Evolutionary conservation across 1,140 invertebrate species (phyloP), one percentile per base, ranked within the genome.

Genomic region (Drosophila aff.): DNA sequence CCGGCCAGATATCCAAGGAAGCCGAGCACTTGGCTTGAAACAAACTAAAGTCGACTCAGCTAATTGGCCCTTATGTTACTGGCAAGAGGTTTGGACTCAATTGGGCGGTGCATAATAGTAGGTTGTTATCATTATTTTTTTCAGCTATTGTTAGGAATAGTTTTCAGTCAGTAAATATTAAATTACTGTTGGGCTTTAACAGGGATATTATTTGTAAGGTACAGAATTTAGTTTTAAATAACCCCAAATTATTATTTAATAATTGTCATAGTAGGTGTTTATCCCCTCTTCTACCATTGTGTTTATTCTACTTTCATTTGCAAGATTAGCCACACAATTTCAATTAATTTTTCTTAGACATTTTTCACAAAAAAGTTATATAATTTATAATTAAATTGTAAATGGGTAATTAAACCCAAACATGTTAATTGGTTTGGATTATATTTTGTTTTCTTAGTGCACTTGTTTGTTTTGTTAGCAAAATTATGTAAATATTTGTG

Each of bases 11-110:
- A 11, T 38, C 21, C n/a, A 11, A 52, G 18, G 28, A 53, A 61
- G 57, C 41, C 44, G 28, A 31, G 67, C 38, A 61, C 62, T 76
- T 62, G 60, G 53, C 66, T n/a, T 61, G 38, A 55, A 67, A 72
- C 75, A 61, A 81, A 75, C 64, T 55, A 21, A 55, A 69, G 63
- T 57, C 67, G 69, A 65, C 86, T 59, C 71, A 47, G 47, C 85
- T 89, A 89, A 89, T 89, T 89, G 85, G 79, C 65, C 72, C 85
- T 89, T 82, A 72, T 79, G 81, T 67, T 16, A 10, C 23, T 49
- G 15, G 59, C 53, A 76, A 79, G 41, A 40, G 31, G 40, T 71
- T 46, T 66, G 73, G 71, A 64, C 81, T 81, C 60, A 76, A 89
- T 81, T 69, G 80, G 76, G 50, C 38, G 36, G 16, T 57, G 65